Evolutionary conservation across 2,113 vertebrate species (phyloP).

Genomic region (Hymenochirus boettgeri): DNA sequence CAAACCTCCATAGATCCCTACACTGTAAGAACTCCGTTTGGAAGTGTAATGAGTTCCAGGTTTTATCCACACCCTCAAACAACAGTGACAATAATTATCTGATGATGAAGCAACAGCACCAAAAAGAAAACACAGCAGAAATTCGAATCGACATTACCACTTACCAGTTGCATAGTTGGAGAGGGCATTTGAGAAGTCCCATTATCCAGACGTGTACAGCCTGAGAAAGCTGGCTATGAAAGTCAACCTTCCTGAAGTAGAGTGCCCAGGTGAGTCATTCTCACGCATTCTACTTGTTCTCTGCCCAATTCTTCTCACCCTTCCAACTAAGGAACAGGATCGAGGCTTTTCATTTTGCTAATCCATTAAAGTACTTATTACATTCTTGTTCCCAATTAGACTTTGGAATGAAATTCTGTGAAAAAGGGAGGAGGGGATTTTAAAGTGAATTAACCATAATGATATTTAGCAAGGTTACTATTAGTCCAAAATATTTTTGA

Average conservation of each 20-base stretch:
- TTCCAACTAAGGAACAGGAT: neutral
- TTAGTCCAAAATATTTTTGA: no score
- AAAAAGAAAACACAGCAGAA: constrained; percentile 85
- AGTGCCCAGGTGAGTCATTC: constrained; percentile 75
- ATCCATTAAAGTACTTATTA: constrained; percentile 33
- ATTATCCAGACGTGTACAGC: constrained; percentile 90
- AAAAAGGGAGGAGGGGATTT: no score
- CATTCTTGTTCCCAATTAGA: neutral
- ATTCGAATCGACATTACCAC: constrained; percentile 90
- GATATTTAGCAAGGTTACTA: no score
- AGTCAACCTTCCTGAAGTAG: constrained; percentile 85
- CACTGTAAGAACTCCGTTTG: constrained; percentile 54
- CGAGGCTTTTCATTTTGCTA: constrained; percentile 27
- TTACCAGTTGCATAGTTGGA: constrained; percentile 87
- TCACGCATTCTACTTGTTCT: neutral
- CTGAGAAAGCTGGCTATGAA: constrained; percentile 85
- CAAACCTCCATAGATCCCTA: constrained; percentile 59
- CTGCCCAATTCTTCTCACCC: neutral
- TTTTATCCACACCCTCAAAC: constrained; percentile 45
- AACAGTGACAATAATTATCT: constrained; percentile 57
- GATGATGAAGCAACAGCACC: constrained; percentile 75
- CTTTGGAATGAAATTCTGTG: no score
- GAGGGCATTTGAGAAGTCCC: constrained; percentile 86
- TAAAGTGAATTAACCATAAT: no score
- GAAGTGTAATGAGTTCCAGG: constrained; percentile 53